Conservation (phyloP, 2,797 vertebrate genomes). For the Channa striata region DNA sequence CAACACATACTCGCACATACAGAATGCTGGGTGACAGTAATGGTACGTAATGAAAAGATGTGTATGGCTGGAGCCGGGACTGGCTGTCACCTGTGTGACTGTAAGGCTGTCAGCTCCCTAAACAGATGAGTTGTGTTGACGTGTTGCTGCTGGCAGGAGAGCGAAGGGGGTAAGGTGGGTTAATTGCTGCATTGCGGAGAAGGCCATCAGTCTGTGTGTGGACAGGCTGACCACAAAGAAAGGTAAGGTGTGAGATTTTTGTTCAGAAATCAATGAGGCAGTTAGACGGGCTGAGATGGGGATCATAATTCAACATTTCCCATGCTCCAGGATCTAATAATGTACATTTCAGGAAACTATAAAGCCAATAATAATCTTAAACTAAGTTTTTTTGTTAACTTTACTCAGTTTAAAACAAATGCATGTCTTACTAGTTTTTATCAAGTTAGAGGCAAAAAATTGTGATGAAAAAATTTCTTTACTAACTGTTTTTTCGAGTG, state of each 20-base stretch:
- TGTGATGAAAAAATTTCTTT: too few species aligned
- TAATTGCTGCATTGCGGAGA: conserved; percentile 20
- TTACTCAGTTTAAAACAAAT: too few species aligned
- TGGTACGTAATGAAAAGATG: conserved; percentile 37
- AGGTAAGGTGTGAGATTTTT: neutral
- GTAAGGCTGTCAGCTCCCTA: conserved; percentile 36
- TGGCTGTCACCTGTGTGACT: conserved; percentile 41
- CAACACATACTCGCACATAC: neutral
- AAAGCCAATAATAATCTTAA: too few species aligned
- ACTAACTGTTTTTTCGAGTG: too few species aligned
- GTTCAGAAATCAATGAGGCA: conserved; percentile 23
- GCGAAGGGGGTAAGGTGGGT: neutral
- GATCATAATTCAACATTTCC: conserved; percentile 1
- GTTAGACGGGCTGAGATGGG: neutral
- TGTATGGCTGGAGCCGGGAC: conserved; percentile 11
- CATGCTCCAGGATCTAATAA: neutral
- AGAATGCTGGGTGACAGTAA: conserved; percentile 57
- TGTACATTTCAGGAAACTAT: neutral
- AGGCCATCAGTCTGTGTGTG: conserved; percentile 5
- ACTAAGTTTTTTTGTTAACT: too few species aligned
- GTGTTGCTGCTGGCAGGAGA: conserved; percentile 14
- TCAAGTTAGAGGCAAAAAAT: too few species aligned
- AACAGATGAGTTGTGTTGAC: conserved; percentile 32
- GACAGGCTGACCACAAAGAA: conserved; percentile 1
- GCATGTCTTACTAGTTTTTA: too few species aligned